A percentile compares a stretch with the other conserved stretches of the same genome.
phyloP scores from a whole-genome alignment of 2,888 invertebrate species.

The Ophioninae sp. region DNA sequence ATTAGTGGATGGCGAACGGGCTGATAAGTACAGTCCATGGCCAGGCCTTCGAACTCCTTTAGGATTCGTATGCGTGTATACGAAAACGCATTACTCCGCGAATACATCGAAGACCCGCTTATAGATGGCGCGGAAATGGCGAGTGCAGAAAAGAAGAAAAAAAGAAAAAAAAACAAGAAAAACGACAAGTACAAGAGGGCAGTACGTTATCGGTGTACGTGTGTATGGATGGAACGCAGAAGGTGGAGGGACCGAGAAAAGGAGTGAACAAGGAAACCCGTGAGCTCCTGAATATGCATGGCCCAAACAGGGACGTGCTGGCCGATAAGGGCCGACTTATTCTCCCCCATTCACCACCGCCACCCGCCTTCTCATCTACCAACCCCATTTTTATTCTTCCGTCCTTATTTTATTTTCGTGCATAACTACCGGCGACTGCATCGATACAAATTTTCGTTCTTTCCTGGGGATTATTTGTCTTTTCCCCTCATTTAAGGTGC shows the following conservation, averaged over 20 bases:
- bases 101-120: background rate
- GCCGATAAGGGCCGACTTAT: slow-evolving; percentile 80
- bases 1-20: slow-evolving; percentile 78
- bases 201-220: slow-evolving; percentile 47
- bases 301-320: slow-evolving; percentile 76
- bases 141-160: slow-evolving; percentile 44
- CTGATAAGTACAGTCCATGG: slow-evolving; percentile 75
- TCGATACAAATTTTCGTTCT: slow-evolving; percentile 14
- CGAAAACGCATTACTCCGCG: slow-evolving; percentile 19
- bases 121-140: slow-evolving; percentile 47
- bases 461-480: slow-evolving; percentile 21
- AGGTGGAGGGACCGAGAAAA: slow-evolving; percentile 66
- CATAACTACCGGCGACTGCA: slow-evolving; percentile 76
- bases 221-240: slow-evolving; percentile 58
- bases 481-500: slow-evolving; percentile 34
- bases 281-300: slow-evolving; percentile 79
- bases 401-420: slow-evolving; percentile 79
- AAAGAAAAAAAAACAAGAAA: background rate
- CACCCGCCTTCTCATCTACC: slow-evolving; percentile 75
- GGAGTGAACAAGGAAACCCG: slow-evolving; percentile 61
- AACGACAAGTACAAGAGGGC: slow-evolving; percentile 33
- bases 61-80: slow-evolving; percentile 53
- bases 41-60: slow-evolving; percentile 65
- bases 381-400: slow-evolving; percentile 68
- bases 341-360: slow-evolving; percentile 72